Base-by-base conservation (phyloP, 2,797 vertebrate species). In the Eulemur coronatus region DNA sequence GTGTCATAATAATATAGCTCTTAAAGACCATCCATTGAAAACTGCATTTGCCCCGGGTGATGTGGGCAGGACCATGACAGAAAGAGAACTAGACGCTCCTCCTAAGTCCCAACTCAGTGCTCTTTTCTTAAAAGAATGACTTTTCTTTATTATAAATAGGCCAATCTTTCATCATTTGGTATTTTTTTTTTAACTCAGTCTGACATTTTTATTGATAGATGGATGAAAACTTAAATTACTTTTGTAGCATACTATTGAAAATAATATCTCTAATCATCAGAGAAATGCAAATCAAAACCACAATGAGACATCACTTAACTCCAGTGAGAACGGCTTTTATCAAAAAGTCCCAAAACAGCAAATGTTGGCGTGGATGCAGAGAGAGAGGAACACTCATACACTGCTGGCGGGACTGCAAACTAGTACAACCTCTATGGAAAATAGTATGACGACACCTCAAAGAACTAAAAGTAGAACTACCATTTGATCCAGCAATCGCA, bases 191-290 rank as follows among this genome's bases (percentile, higher is more conserved):
- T 33, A 95, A 43, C 17, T 96, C 76, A 95, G 69, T 14, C n/a
- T 35, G 90, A 96, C 0, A 1, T 52, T 94, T 96, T 96, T 70
- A 93, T 86, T 92, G 69, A 88, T n/a, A 73, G 30, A 84, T 35
- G 6, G n/a, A 48, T 67, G 13, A 96, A 93, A 30, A 61, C 65
- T 95, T 79, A 57, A 61, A 81, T 30, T 73, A 88, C 22, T 95
- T 24, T 41, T 78, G 4, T 2, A 72, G 11, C 22, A 63, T 78
- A 35, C 14, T 38, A 78, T 55, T 75, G 88, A 84, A 84, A 84
- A 50, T 63, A 24, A 24, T 22, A 57, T 57, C 55, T 57, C 55
- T 57, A 24, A 24, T 57, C 55, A 24, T 24, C 55, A 57, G 9
- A 22, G 22, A 57, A 57, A 57, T 22, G 22, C 22, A 57, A 57